Conservation (phyloP, 1,140 invertebrate genomes). For the Drosophila nebulosa region DNA sequence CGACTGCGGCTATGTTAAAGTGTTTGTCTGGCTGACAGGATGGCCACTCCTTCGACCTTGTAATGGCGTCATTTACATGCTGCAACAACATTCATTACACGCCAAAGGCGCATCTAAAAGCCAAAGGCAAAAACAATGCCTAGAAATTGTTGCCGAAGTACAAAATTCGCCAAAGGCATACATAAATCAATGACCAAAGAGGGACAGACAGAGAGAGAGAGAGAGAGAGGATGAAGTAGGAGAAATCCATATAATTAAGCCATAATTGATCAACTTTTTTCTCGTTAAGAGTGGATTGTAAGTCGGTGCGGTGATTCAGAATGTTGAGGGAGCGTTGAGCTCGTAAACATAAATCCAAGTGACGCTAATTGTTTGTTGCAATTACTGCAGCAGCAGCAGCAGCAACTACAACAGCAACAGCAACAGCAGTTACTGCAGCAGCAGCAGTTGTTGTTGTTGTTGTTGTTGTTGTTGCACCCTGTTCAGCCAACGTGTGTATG, state of each 20-base stretch:
- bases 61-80: constrained; percentile 64
- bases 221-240: not conserved
- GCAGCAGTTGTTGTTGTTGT: no score
- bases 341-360: constrained; percentile 75
- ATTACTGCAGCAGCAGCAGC: constrained; percentile 70
- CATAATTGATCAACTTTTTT: constrained; percentile 51
- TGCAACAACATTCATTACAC: constrained; percentile 34
- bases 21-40: constrained; percentile 15
- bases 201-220: not conserved
- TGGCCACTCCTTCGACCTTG: constrained; percentile 35
- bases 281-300: not conserved
- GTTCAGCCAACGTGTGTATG: constrained; percentile 41
- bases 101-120: not conserved
- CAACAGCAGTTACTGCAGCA: constrained; percentile 4
- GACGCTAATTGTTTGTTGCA: constrained; percentile 78
- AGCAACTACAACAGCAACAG: constrained; percentile 29
- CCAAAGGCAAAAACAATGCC: not conserved
- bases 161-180: constrained; percentile 5
- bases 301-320: constrained; percentile 30
- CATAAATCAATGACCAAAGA: constrained; percentile 31
- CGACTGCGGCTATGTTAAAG: not conserved
- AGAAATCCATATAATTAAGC: constrained; percentile 9
- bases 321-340: constrained; percentile 48
- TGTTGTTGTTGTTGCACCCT: constrained; percentile 28
- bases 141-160: not conserved